Percentiles rank a stretch among this genome's conserved stretches.
These are phyloP conservation scores for Graphium colonna DNA, from an alignment of 2,888 invertebrate genomes.

Conservation along the genomic window DNA sequence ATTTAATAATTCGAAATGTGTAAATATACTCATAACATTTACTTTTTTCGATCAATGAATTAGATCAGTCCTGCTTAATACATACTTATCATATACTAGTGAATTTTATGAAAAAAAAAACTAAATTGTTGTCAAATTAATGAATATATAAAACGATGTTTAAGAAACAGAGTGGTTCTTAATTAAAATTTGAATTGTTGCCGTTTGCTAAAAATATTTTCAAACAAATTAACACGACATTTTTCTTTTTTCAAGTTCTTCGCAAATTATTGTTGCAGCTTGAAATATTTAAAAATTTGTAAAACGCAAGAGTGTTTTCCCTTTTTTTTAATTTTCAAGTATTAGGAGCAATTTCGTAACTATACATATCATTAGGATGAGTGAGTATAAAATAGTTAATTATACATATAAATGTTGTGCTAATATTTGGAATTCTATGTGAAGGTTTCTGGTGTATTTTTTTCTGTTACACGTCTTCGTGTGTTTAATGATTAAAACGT, in stretches of 20 bases:
- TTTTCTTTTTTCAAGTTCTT: neutral
- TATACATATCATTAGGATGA: slow-evolving; percentile 73
- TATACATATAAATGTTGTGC: slow-evolving; percentile 62
- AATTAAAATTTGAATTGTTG: neutral
- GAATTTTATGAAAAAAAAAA: no score
- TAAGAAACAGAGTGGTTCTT: no score
- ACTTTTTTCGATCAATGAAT: no score
- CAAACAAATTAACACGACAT: neutral
- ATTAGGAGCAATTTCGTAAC: slow-evolving; percentile 49
- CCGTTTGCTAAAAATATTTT: neutral
- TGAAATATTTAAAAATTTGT: neutral
- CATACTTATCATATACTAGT: no score
- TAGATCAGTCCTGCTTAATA: no score
- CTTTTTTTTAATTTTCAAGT: slow-evolving; percentile 11
- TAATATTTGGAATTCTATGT: slow-evolving; percentile 23
- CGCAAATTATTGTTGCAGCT: neutral
- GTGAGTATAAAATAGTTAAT: slow-evolving; percentile 47
- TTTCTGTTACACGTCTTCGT: neutral
- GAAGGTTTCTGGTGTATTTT: slow-evolving; percentile 7
- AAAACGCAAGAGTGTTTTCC: no score
- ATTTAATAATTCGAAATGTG: no score
- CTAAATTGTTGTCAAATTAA: no score
- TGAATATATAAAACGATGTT: no score
- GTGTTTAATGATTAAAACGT: neutral
- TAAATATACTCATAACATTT: no score